Conservation (phyloP, 53 echinoderm and acorn worm species). For the Holothuria leucospilota region DNA sequence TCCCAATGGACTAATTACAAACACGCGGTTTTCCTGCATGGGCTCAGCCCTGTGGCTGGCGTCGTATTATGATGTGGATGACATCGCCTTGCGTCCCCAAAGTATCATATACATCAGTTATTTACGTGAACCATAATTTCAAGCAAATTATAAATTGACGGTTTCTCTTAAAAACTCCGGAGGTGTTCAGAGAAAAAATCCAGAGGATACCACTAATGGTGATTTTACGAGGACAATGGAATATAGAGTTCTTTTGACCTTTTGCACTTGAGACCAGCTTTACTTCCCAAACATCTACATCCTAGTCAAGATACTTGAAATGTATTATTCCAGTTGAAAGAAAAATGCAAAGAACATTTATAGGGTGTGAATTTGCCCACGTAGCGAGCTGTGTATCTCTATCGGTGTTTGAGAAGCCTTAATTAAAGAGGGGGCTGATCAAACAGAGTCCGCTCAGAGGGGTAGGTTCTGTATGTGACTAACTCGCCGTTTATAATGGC, state of each 20-base stretch:
- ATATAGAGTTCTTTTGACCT: conserved; percentile 12
- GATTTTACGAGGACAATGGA: conserved; percentile 12
- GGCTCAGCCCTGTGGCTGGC: background rate
- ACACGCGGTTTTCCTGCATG: conserved; percentile 19
- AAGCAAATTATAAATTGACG: background rate
- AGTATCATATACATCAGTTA: conserved; percentile 8
- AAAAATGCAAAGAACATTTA: no score
- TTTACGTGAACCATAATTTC: conserved; percentile 12
- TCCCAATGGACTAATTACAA: conserved; percentile 32
- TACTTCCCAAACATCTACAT: no score
- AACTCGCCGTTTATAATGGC: no score
- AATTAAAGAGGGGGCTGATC: no score
- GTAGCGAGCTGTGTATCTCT: no score
- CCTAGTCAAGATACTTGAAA: no score
- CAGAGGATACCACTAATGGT: conserved; percentile 25
- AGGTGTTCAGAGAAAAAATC: conserved; percentile 22
- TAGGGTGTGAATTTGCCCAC: no score
- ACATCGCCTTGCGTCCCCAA: background rate
- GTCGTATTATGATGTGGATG: background rate
- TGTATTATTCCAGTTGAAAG: no score
- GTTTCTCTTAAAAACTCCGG: conserved; percentile 20
- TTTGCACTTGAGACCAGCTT: background rate
- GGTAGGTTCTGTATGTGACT: no score
- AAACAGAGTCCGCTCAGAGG: no score
- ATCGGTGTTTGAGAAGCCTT: no score